Evolutionary conservation across 92 coral and sea anemone genomes (phyloP).

Genomic region (Paragorgia papillata): DNA sequence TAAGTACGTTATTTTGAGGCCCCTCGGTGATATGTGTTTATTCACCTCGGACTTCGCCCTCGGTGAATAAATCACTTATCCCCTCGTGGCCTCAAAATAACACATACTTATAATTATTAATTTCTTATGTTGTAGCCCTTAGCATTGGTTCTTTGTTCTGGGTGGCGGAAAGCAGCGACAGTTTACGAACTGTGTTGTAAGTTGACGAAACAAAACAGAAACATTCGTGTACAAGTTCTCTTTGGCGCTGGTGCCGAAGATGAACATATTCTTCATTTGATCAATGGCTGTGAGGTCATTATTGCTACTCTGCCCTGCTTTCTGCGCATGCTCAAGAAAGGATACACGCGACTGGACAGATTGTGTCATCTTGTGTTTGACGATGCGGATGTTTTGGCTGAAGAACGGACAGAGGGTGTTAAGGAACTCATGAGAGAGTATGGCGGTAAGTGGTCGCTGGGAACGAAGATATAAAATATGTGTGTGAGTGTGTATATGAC

Average conservation of each 20-base stretch:
- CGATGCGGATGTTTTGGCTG: constrained; percentile 82
- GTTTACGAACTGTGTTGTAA: constrained; percentile 61
- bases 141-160: constrained; percentile 67
- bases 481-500: too few relatives aligned
- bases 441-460: constrained; percentile 17
- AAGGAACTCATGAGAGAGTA: constrained; percentile 86
- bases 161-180: constrained; percentile 66
- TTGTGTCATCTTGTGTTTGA: constrained; percentile 86
- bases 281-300: constrained; percentile 92
- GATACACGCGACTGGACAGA: constrained; percentile 69
- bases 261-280: constrained; percentile 64
- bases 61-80: too few relatives aligned
- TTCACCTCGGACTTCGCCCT: too few relatives aligned
- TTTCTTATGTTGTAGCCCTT: constrained; percentile 65
- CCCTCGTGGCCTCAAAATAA: too few relatives aligned
- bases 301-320: constrained; percentile 90
- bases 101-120: too few relatives aligned
- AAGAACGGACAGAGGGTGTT: constrained; percentile 75
- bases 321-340: constrained; percentile 74
- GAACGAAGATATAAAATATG: not conserved
- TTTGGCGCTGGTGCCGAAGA: constrained; percentile 88
- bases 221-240: constrained; percentile 67
- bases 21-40: too few relatives aligned
- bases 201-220: constrained; percentile 54
- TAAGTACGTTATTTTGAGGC: too few relatives aligned